These are phyloP conservation scores for Episyrphus balteatus DNA, from an alignment of 1,140 invertebrate genomes.

Conservation along the genomic window DNA sequence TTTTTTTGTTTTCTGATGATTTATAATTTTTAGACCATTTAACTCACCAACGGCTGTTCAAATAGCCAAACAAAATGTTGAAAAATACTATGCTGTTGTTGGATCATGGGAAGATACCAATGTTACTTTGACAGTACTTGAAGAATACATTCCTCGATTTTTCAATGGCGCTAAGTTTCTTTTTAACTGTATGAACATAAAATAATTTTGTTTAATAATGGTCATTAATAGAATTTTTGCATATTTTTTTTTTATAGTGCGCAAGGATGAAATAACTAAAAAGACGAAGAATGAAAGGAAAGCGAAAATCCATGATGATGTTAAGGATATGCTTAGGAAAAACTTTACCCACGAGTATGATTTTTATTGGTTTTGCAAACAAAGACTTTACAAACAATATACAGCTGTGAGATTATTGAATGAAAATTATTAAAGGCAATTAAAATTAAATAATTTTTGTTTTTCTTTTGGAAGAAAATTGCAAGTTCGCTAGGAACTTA, in stretches of 20 bases:
- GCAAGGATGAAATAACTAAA: conserved; percentile 25
- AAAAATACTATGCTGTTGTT: conserved; percentile 74
- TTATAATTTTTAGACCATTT: conserved; percentile 62
- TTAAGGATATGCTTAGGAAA: conserved; percentile 69
- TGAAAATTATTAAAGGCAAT: no score
- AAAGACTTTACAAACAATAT: conserved; percentile 70
- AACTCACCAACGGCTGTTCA: conserved; percentile 67
- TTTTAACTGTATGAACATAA: conserved; percentile 21
- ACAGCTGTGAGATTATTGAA: no score
- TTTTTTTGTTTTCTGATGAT: no score
- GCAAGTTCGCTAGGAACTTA: no score
- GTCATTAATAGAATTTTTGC: not conserved
- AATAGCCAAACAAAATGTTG: conserved; percentile 68
- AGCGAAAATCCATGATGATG: conserved; percentile 57
- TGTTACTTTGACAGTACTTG: conserved; percentile 66
- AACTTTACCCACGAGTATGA: conserved; percentile 85
- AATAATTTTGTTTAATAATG: no score
- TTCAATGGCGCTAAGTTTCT: conserved; percentile 56
- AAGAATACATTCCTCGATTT: conserved; percentile 71
- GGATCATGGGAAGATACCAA: conserved; percentile 78
- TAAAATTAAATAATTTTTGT: no score
- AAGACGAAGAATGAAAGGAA: conserved; percentile 33
- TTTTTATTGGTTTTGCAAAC: conserved; percentile 81
- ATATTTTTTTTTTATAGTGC: conserved; percentile 11
- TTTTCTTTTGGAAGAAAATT: no score